Evolutionary conservation across 2,113 vertebrate genomes (phyloP).

Genomic region (Hydrolagus affinis): DNA sequence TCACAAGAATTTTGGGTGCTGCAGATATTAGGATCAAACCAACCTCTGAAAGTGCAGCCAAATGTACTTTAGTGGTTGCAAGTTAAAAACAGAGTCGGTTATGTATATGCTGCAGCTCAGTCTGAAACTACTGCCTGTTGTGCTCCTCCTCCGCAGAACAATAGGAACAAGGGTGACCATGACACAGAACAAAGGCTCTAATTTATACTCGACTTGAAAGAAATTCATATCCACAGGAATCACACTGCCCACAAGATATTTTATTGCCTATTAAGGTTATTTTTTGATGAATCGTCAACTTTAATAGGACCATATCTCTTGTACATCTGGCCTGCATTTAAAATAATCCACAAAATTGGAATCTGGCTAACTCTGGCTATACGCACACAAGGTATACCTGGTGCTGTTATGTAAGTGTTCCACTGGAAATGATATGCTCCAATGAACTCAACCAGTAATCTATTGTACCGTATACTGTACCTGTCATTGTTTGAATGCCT

Average conservation of each 20-base stretch:
- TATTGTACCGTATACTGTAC: no score
- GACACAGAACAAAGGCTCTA: background rate
- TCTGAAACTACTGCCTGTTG: background rate
- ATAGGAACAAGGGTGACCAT: background rate
- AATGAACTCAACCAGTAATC: background rate
- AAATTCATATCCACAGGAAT: constrained; percentile 19
- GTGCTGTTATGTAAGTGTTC: background rate
- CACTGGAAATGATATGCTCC: background rate
- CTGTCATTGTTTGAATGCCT: background rate
- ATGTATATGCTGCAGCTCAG: background rate
- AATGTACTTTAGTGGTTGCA: background rate
- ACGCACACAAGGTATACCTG: background rate
- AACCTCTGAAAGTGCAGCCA: background rate
- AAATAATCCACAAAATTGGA: background rate
- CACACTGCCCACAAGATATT: background rate
- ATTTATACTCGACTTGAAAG: background rate
- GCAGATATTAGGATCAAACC: background rate
- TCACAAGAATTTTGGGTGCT: no score
- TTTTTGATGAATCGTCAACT: background rate
- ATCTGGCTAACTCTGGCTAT: no score
- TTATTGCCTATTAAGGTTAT: background rate
- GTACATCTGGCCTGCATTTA: background rate
- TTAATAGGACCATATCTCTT: background rate
- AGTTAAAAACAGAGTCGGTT: background rate
- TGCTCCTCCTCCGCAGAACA: background rate